Conservation (phyloP, 2,113 vertebrate genomes). For the Xiphorhynchus elegans region DNA sequence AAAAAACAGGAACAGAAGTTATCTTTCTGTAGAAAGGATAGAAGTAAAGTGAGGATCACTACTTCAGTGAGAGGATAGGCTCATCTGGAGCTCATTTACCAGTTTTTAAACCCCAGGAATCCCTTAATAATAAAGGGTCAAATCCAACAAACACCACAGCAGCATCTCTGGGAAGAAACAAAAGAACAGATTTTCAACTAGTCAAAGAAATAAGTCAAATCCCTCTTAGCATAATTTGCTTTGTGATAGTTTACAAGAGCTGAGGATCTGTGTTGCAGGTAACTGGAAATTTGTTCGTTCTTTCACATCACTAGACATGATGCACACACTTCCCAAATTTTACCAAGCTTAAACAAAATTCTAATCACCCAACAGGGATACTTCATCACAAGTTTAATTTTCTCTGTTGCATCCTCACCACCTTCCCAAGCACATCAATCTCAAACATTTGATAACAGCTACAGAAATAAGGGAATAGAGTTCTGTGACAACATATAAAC, state of each 20-base stretch:
- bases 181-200: not conserved
- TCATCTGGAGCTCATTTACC: not conserved
- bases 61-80: not conserved
- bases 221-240: not conserved
- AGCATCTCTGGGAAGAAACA: not conserved
- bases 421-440: not conserved
- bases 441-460: not conserved
- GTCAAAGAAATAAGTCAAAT: not conserved
- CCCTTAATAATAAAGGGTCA: not conserved
- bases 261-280: not conserved
- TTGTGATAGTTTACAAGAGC: not conserved
- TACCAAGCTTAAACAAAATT: not conserved
- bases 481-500: slow-evolving; percentile 29
- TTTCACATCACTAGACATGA: not conserved
- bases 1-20: not conserved
- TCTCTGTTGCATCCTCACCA: not conserved
- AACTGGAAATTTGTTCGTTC: not conserved
- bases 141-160: not conserved
- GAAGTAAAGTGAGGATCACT: not conserved
- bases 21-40: not conserved
- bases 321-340: not conserved
- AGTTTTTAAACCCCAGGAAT: not conserved
- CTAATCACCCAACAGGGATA: not conserved
- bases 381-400: not conserved
- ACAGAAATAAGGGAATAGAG: slow-evolving; percentile 8